Evolutionary conservation across 2,888 invertebrate genomes (phyloP), one percentile per base, ranked within the genome.

Genomic region (Aphodius sticticus): DNA sequence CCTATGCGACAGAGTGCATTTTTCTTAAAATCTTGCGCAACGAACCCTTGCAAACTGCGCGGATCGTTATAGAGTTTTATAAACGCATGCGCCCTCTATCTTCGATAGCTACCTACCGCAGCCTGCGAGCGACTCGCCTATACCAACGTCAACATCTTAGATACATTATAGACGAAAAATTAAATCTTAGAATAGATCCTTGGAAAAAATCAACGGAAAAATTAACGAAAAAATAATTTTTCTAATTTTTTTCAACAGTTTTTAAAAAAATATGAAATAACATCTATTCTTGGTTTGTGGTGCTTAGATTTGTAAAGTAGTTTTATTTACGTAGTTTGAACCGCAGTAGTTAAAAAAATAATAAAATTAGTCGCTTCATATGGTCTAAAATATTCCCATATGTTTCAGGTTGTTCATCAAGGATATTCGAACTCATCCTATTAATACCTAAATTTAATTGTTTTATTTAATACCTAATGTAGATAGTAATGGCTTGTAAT

Each of bases 11-110:
- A 88, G 86, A 86, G 86, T 87, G 88, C 87, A 89, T 89, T 89
- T 89, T 89, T 89, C 89, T 89, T 88, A 84, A 88, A 88, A 88
- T 86, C 86, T 87, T 89, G 89, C 89, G 89, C 89, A 87, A 84
- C 86, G 87, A 86, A 87, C 87, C 86, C 86, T 86, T 86, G 85
- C 84, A 83, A 85, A 85, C 84, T 87, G 89, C 89, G 88, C 88
- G 87, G 89, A 89, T 89, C 89, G 89, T 89, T 89, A 89, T 86
- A 84, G 86, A 86, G 84, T 85, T 85, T 83, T 83, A 81, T 77
- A 79, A 85, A 86, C 87, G 87, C 88, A 86, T 87, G 88, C 88
- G 88, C 86, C 78, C 76, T 70, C 70, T 12, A 37, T 81, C 76
- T 38, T 38, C 38, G 69, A 16, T 53, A 72, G 5, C 26, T 26